Evolutionary conservation across 2,113 vertebrate genomes (phyloP).

Genomic region (Micromys minutus): DNA sequence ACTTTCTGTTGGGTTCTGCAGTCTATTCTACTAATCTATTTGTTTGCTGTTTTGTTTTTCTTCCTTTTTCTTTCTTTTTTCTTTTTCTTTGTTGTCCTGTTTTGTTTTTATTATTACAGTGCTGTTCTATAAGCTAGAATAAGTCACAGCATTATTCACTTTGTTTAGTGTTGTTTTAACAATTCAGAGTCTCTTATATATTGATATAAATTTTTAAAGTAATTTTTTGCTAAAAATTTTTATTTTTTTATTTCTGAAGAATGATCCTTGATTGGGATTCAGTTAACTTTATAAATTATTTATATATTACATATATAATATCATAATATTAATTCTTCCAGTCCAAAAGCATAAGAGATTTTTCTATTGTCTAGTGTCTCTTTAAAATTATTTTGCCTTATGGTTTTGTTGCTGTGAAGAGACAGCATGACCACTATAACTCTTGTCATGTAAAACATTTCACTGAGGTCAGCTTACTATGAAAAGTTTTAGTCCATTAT

Average conservation of each 20-base stretch:
- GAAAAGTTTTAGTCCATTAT: too few species aligned
- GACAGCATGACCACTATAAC: too few species aligned
- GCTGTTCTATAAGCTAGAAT: background rate
- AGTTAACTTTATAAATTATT: background rate
- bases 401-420: too few species aligned
- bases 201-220: background rate
- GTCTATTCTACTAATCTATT: background rate
- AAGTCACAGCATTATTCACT: background rate
- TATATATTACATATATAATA: background rate
- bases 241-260: background rate
- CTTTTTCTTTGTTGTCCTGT: background rate
- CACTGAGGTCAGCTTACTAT: too few species aligned
- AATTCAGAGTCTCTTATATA: background rate
- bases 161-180: background rate
- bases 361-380: background rate
- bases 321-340: background rate
- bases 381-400: background rate
- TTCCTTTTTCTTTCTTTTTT: too few species aligned
- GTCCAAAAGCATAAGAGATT: background rate
- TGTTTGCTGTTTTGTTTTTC: background rate
- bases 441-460: too few species aligned
- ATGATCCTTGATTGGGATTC: background rate
- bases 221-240: background rate
- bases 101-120: background rate
- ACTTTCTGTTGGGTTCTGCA: background rate